phyloP scores from a whole-genome alignment of 2,888 invertebrate species.

The Polia nebulosa region DNA sequence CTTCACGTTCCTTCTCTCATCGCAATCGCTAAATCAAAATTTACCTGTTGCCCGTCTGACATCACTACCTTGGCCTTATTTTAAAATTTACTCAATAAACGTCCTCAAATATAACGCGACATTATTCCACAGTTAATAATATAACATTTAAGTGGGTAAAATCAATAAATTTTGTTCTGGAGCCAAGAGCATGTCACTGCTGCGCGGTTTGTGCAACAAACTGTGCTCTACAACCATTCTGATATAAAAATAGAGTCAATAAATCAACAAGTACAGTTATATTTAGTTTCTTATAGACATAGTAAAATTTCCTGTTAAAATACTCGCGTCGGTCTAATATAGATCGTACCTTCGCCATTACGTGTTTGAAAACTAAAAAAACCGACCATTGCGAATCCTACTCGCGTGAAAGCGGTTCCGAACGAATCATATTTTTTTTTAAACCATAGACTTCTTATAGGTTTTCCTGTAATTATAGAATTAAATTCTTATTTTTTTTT shows the following conservation, averaged over 20 bases:
- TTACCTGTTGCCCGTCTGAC: slow-evolving; percentile 49
- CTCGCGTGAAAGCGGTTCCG: no score
- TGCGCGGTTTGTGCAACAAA: slow-evolving; percentile 61
- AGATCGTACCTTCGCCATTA: slow-evolving; percentile 30
- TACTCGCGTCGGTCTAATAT: slow-evolving; percentile 29
- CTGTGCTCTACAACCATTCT: slow-evolving; percentile 64
- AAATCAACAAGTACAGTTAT: slow-evolving; percentile 64
- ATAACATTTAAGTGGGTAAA: slow-evolving; percentile 58
- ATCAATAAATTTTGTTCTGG: slow-evolving; percentile 68
- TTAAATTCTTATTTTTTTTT: no score
- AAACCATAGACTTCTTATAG: no score
- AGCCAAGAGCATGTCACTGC: slow-evolving; percentile 73
- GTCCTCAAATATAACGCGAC: slow-evolving; percentile 52
- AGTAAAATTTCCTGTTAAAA: slow-evolving; percentile 57
- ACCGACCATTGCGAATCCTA: no score
- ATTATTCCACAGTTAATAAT: slow-evolving; percentile 52
- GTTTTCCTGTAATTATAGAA: no score
- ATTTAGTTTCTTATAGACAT: slow-evolving; percentile 59
- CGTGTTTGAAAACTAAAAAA: slow-evolving; percentile 37
- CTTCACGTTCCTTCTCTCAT: neutral
- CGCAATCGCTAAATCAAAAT: slow-evolving; percentile 33
- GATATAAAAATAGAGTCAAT: slow-evolving; percentile 71
- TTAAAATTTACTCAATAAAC: slow-evolving; percentile 52
- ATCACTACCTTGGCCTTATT: slow-evolving; percentile 57
- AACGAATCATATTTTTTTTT: no score